These are phyloP conservation scores for Rhabdomys dilectus DNA, from an alignment of 2,113 vertebrate genomes.

Conservation along the genomic window DNA sequence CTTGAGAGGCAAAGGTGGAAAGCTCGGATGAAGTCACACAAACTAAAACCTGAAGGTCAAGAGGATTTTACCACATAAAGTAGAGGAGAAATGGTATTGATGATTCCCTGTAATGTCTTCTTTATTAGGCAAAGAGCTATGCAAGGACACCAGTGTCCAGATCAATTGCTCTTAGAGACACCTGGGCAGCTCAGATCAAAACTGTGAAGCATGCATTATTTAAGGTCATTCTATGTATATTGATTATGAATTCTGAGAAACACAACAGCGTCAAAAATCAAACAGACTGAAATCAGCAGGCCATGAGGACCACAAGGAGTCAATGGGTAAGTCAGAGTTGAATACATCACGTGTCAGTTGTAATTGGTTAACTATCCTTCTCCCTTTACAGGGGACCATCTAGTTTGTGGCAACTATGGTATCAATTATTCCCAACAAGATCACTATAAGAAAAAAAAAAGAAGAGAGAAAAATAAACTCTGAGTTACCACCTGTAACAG, in stretches of 20 bases:
- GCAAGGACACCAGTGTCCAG: background rate
- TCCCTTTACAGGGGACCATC: background rate
- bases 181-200: background rate
- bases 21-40: background rate
- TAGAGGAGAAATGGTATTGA: background rate
- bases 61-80: background rate
- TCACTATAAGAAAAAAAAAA: background rate
- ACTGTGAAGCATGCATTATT: constrained; percentile 5
- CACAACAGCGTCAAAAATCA: background rate
- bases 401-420: background rate
- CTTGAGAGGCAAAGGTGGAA: background rate
- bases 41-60: background rate
- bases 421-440: background rate
- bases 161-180: background rate
- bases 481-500: background rate
- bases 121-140: background rate
- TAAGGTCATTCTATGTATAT: background rate
- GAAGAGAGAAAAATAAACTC: background rate
- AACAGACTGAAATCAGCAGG: background rate
- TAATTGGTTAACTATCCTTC: background rate
- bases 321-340: background rate
- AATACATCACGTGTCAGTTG: background rate
- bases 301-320: background rate
- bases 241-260: constrained; percentile 39
- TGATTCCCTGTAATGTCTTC: background rate